These are phyloP conservation scores for Ptilorrhoa leucosticta DNA, from an alignment of 2,113 vertebrate genomes.

Conservation along the genomic window DNA sequence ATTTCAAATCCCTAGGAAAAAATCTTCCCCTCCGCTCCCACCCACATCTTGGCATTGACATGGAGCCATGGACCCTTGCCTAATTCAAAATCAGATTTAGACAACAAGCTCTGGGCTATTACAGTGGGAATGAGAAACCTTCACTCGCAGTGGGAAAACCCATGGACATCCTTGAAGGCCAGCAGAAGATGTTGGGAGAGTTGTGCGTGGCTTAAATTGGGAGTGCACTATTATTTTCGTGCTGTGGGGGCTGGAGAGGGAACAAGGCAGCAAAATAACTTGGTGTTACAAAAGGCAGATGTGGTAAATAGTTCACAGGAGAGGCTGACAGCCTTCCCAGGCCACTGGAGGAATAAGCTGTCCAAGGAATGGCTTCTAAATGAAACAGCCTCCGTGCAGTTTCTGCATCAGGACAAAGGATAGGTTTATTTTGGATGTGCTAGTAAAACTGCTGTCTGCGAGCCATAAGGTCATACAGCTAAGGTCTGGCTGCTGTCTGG, in stretches of 20 bases:
- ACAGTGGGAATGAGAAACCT: background rate
- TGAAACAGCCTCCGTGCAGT: slow-evolving; percentile 24
- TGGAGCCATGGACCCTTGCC: background rate
- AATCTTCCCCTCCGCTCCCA: background rate
- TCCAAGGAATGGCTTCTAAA: slow-evolving; percentile 37
- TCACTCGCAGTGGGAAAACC: background rate
- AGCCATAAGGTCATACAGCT: background rate
- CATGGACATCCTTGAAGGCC: background rate
- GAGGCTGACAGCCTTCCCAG: slow-evolving; percentile 18
- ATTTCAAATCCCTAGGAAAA: slow-evolving; percentile 47
- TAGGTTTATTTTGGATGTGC: slow-evolving; percentile 51
- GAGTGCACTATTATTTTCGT: background rate
- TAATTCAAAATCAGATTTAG: slow-evolving; percentile 34
- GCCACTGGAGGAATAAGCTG: slow-evolving; percentile 5
- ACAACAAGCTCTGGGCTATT: background rate
- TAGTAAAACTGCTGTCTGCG: slow-evolving; percentile 18
- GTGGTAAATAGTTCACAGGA: slow-evolving; percentile 17
- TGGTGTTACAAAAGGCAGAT: background rate
- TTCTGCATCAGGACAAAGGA: slow-evolving; percentile 24
- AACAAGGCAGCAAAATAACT: background rate
- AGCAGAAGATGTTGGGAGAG: background rate
- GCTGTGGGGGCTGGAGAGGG: background rate
- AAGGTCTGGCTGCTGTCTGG: slow-evolving; percentile 45
- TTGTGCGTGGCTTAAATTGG: background rate
- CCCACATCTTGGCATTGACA: slow-evolving; percentile 11